These are phyloP conservation scores for Panorpa germanica DNA, from an alignment of 2,888 invertebrate species.

Conservation along the genomic window DNA sequence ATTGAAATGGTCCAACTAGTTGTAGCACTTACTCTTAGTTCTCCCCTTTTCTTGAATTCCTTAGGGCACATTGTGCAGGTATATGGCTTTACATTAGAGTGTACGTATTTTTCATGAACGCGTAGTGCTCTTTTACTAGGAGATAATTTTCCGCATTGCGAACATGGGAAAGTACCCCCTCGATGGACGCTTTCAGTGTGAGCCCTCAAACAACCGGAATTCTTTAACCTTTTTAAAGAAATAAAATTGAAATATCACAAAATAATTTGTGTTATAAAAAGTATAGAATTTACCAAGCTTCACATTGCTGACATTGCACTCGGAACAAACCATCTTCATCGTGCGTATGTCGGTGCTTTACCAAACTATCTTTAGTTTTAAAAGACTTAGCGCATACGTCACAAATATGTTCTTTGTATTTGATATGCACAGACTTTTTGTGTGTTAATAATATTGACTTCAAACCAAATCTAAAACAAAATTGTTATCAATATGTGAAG, in stretches of 20 bases:
- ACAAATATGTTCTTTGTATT: too few relatives aligned
- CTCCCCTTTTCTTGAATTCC: slow-evolving; percentile 10
- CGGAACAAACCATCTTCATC: slow-evolving; percentile 4
- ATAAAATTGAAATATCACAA: too few relatives aligned
- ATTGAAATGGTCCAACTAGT: neutral
- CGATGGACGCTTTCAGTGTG: too few relatives aligned
- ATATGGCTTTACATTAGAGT: slow-evolving; percentile 11
- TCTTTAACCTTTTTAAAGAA: too few relatives aligned
- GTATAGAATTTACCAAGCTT: slow-evolving; percentile 8
- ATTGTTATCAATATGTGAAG: too few relatives aligned
- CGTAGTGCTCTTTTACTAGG: slow-evolving; percentile 9
- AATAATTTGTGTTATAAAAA: too few relatives aligned
- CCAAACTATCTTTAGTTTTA: slow-evolving; percentile 7
- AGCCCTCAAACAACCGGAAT: too few relatives aligned
- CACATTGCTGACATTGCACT: slow-evolving; percentile 10
- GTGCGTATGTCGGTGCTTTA: slow-evolving; percentile 8
- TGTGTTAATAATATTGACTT: too few relatives aligned
- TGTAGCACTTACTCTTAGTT: slow-evolving; percentile 9
- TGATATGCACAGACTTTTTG: too few relatives aligned
- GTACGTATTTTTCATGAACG: slow-evolving; percentile 10
- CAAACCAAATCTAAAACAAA: too few relatives aligned
- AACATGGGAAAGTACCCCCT: slow-evolving; percentile 9
- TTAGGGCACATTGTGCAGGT: slow-evolving; percentile 11
- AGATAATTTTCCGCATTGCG: slow-evolving; percentile 10
- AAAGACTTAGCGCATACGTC: slow-evolving; percentile 7